These are phyloP conservation scores for Gouania willdenowi DNA, from an alignment of 2,797 vertebrate genomes.

Conservation along the genomic window DNA sequence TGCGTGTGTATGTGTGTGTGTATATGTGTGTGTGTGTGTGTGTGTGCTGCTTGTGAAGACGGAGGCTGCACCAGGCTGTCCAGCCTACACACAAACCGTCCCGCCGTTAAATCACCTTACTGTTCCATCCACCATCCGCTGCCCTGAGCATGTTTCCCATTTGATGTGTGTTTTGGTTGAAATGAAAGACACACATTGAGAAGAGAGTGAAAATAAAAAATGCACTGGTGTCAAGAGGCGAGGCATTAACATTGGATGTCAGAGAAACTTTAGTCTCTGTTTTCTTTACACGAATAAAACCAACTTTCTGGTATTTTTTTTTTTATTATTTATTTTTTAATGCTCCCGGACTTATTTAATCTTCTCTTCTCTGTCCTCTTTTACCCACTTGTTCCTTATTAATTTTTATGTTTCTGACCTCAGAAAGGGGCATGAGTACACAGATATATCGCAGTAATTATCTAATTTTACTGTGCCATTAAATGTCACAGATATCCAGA, in stretches of 20 bases:
- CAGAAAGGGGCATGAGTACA: constrained; percentile 72
- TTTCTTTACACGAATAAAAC: no score
- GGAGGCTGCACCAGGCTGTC: constrained; percentile 75
- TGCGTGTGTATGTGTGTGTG: constrained; percentile 10
- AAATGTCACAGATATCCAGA: constrained; percentile 74
- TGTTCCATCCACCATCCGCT: constrained; percentile 66
- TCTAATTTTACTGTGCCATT: constrained; percentile 79
- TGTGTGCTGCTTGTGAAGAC: constrained; percentile 61
- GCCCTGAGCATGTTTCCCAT: constrained; percentile 64
- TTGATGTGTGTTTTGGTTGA: constrained; percentile 64
- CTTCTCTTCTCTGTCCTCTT: constrained; percentile 44
- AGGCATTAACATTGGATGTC: constrained; percentile 42
- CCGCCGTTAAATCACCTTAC: constrained; percentile 71
- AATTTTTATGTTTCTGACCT: constrained; percentile 81
- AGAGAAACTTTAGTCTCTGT: no score
- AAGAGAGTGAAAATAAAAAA: constrained; percentile 52
- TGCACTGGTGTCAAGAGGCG: constrained; percentile 34
- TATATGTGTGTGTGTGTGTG: constrained; percentile 31
- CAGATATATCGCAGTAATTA: constrained; percentile 83
- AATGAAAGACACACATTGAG: constrained; percentile 52
- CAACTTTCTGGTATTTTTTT: constrained; percentile 4
- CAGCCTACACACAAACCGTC: constrained; percentile 72
- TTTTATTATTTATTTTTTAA: constrained; percentile 43
- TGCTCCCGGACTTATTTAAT: constrained; percentile 42
- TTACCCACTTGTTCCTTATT: constrained; percentile 70